phyloP scores from a whole-genome alignment of 2,888 invertebrate genomes.

The Hirtodrosophila trivittata region DNA sequence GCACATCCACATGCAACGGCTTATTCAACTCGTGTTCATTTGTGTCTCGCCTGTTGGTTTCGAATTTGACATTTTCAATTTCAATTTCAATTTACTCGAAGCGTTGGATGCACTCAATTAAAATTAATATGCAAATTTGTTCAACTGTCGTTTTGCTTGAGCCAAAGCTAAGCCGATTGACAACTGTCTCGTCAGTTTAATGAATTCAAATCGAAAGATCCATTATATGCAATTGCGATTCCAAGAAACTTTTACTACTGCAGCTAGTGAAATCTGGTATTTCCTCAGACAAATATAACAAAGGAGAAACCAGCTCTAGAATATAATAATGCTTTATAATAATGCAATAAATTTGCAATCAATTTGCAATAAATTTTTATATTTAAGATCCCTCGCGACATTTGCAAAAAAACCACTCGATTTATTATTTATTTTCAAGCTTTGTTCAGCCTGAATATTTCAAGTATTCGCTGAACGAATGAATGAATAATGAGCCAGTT shows the following conservation, averaged over 20 bases:
- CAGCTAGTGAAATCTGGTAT: conserved; percentile 34
- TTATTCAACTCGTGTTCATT: conserved; percentile 45
- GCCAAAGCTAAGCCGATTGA: background rate
- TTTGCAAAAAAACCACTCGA: conserved; percentile 22
- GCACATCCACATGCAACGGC: conserved; percentile 34
- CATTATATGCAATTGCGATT: conserved; percentile 24
- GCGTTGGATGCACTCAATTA: conserved; percentile 58
- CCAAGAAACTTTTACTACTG: conserved; percentile 21
- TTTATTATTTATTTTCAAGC: conserved; percentile 5
- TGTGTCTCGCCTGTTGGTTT: conserved; percentile 36
- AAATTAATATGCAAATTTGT: conserved; percentile 76
- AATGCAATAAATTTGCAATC: conserved; percentile 29
- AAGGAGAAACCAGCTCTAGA: conserved; percentile 49
- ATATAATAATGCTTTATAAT: conserved; percentile 26
- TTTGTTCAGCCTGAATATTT: conserved; percentile 1
- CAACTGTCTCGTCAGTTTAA: conserved; percentile 1
- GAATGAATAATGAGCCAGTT: conserved; percentile 6
- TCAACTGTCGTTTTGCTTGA: conserved; percentile 17
- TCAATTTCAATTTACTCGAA: conserved; percentile 47
- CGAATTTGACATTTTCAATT: conserved; percentile 72
- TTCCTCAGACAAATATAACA: conserved; percentile 21
- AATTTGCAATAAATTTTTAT: background rate
- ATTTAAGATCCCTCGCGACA: conserved; percentile 45
- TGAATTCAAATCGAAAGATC: conserved; percentile 31
- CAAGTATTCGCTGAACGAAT: background rate